phyloP scores from a whole-genome alignment of 2,113 vertebrate species.

The Nansenia antarctica region DNA sequence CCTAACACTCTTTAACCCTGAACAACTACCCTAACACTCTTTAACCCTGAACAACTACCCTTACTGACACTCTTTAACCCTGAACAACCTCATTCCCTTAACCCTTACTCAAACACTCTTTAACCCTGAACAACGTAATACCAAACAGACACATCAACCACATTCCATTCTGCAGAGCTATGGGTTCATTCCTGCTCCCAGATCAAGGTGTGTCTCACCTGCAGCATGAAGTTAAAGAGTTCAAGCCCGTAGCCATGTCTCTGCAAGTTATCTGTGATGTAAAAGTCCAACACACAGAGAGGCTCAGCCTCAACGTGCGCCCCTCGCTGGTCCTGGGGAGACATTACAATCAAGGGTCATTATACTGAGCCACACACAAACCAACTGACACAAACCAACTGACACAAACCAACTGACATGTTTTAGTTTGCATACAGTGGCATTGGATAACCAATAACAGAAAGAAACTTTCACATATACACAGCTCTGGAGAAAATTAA shows the following conservation, averaged over 20 bases:
- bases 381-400: background rate
- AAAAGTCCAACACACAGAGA: conserved; percentile 88
- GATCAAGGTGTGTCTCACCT: conserved; percentile 67
- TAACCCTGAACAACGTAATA: background rate
- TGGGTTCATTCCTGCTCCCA: background rate
- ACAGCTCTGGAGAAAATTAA: too few species aligned
- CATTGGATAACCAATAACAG: background rate
- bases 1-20: too few species aligned
- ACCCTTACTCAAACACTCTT: too few species aligned
- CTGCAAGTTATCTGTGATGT: conserved; percentile 83
- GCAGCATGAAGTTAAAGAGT: conserved; percentile 86
- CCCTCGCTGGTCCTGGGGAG: conserved; percentile 79
- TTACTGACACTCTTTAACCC: background rate
- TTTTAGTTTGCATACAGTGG: too few species aligned
- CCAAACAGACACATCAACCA: background rate
- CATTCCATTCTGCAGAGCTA: background rate
- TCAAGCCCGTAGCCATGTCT: conserved; percentile 86
- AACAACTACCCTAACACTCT: too few species aligned
- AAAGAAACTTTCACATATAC: background rate
- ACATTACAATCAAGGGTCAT: conserved; percentile 21
- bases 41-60: background rate
- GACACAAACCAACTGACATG: background rate
- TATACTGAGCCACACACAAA: background rate
- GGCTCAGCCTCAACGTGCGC: conserved; percentile 87
- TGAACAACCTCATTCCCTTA: too few species aligned